Percentiles rank a stretch among this genome's conserved stretches.
phyloP scores from a whole-genome alignment of 2,113 vertebrate genomes.

The Gymnorhina tibicen region DNA sequence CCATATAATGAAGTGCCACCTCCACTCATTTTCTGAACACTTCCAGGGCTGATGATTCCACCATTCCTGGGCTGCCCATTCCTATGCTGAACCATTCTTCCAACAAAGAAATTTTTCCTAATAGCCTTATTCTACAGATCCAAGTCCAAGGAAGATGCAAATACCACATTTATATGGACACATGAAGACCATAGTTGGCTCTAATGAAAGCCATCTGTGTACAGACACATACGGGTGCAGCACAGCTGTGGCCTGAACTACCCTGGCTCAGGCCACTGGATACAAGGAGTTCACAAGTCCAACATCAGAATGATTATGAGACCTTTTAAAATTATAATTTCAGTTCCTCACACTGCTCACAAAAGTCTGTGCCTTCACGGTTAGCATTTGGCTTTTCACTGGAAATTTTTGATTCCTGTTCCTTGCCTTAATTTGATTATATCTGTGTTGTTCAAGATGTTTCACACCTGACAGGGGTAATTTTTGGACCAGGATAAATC shows the following conservation, averaged over 20 bases:
- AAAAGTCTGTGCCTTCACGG: fast-evolving
- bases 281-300: not conserved
- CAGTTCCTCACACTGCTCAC: not conserved
- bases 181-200: not conserved
- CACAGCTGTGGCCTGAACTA: not conserved
- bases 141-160: not conserved
- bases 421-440: not conserved
- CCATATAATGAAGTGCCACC: fast-evolving
- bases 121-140: not conserved
- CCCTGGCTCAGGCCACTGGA: too few species aligned
- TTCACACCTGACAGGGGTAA: not conserved
- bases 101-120: not conserved
- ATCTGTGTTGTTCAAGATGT: not conserved
- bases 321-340: not conserved
- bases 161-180: not conserved
- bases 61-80: not conserved
- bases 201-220: not conserved
- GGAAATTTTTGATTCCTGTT: not conserved
- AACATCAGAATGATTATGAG: not conserved
- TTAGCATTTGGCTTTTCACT: not conserved
- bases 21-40: not conserved
- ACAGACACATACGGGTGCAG: not conserved
- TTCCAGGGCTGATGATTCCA: not conserved
- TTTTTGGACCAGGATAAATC: not conserved
- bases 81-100: not conserved